Evolutionary conservation across 2,888 invertebrate species (phyloP), one percentile per base, ranked within the genome.

Genomic region (Stegophylla sp.): DNA sequence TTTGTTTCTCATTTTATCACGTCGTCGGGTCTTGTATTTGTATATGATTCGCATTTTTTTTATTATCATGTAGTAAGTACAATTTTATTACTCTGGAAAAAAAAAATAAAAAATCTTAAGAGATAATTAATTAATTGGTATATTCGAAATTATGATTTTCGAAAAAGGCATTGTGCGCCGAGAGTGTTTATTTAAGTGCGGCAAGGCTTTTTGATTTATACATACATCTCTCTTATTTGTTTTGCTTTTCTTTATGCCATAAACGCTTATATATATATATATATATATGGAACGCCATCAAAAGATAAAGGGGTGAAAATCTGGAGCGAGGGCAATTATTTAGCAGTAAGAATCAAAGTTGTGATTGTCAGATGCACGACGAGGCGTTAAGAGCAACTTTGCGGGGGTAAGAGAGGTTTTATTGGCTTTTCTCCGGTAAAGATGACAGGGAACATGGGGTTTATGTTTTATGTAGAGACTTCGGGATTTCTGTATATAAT

Each of bases 321-420:
- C 26, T 9, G 20, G 34, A 34, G 48, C 28, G 9, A 63, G 34
- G 56, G 63, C 63, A 63, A 74, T 74, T 74, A 74, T 76, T 76
- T 66, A 76, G 15, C 26, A 45, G 43, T 56, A 12, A 53, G 56
- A 76, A 76, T 76, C 53, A 67, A 66, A 76, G 66, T 67, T 28
- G 66, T 76, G 76, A 66, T 66, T 26, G 76, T 67, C 76, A 76
- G 66, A 51, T 53, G 66, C 76, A 76, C 76, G 66, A 51, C 76
- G 76, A 67, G 53, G 66, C 76, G 66, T 76, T 76, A 76, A 76
- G 66, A 66, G 51, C 26, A 51, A 66, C 53, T 76, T 67, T 51
- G 10, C 34, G 23, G 17, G 53, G 23, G 48, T 17, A 28, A 34
- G 53, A 41, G 66, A 43, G 56, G 67, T 67, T 77, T 77, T 77